These are phyloP conservation scores for Kryphioiulus occultus DNA, from an alignment of 2,888 invertebrate species.

Conservation along the genomic window DNA sequence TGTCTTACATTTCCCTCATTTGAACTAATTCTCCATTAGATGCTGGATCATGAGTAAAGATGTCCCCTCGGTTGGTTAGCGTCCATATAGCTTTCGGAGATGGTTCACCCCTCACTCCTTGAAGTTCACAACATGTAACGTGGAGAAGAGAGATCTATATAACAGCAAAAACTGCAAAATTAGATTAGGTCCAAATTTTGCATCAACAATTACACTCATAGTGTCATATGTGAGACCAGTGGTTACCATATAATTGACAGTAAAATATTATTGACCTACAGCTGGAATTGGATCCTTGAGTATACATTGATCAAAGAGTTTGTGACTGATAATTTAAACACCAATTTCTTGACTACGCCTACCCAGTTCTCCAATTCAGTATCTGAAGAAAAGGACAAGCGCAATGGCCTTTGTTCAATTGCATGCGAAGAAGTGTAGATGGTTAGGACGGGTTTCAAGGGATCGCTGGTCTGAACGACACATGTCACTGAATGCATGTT, in stretches of 20 bases:
- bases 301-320: too few relatives aligned
- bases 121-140: slow-evolving; percentile 75
- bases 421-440: slow-evolving; percentile 75
- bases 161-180: neutral
- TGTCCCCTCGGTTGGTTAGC: slow-evolving; percentile 79
- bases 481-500: slow-evolving; percentile 79
- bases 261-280: neutral
- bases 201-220: neutral
- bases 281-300: neutral
- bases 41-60: slow-evolving; percentile 80
- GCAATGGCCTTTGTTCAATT: slow-evolving; percentile 67
- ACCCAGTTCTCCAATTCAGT: slow-evolving; percentile 90
- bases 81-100: slow-evolving; percentile 79
- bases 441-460: slow-evolving; percentile 77
- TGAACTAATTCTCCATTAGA: slow-evolving; percentile 68
- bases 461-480: slow-evolving; percentile 80
- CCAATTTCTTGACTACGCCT: neutral
- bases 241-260: too few relatives aligned
- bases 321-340: neutral
- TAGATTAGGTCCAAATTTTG: neutral
- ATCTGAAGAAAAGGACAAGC: slow-evolving; percentile 81
- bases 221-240: too few relatives aligned
- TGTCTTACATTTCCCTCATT: slow-evolving; percentile 12
- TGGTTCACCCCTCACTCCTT: slow-evolving; percentile 75
- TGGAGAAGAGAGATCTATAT: slow-evolving; percentile 54